phyloP scores from a whole-genome alignment of 30 jellyfish, hydroid and myxozoan species.

The Aurelia sp. region DNA sequence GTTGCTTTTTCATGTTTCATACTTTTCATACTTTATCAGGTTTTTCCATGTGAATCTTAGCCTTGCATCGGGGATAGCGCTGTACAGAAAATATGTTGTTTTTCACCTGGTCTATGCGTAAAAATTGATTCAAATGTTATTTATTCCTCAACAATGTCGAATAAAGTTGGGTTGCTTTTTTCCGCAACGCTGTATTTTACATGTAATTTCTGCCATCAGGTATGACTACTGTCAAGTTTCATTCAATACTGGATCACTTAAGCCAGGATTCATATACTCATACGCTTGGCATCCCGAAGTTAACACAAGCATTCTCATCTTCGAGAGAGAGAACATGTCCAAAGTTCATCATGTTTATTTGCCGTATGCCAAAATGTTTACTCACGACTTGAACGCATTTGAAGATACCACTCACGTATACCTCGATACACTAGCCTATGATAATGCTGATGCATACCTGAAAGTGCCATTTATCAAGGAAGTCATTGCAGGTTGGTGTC shows the following conservation, averaged over 20 bases:
- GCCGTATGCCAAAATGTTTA: slow-evolving; percentile 59
- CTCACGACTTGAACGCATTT: slow-evolving; percentile 58
- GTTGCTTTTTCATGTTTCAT: too few species aligned
- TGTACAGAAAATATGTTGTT: too few species aligned
- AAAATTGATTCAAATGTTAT: too few species aligned
- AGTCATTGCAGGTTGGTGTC: slow-evolving; percentile 6
- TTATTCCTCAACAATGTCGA: too few species aligned
- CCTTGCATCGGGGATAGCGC: too few species aligned
- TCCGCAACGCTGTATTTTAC: too few species aligned
- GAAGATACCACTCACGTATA: slow-evolving; percentile 55
- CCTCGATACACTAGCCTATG: slow-evolving; percentile 61
- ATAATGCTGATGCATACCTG: slow-evolving; percentile 49
- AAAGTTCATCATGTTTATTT: slow-evolving; percentile 57
- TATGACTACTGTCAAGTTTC: slow-evolving; percentile 47
- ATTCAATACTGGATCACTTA: slow-evolving; percentile 4
- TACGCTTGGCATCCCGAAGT: slow-evolving; percentile 68
- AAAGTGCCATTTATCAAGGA: slow-evolving; percentile 17
- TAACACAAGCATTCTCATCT: slow-evolving; percentile 56
- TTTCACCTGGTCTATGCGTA: too few species aligned
- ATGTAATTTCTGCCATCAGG: too few species aligned
- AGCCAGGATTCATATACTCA: slow-evolving; percentile 39
- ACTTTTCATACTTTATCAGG: too few species aligned
- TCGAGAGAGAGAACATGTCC: slow-evolving; percentile 45
- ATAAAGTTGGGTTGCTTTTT: too few species aligned
- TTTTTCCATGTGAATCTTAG: too few species aligned